Base-by-base conservation (phyloP, 2,888 invertebrate genomes). In the Aphodius granarius region DNA sequence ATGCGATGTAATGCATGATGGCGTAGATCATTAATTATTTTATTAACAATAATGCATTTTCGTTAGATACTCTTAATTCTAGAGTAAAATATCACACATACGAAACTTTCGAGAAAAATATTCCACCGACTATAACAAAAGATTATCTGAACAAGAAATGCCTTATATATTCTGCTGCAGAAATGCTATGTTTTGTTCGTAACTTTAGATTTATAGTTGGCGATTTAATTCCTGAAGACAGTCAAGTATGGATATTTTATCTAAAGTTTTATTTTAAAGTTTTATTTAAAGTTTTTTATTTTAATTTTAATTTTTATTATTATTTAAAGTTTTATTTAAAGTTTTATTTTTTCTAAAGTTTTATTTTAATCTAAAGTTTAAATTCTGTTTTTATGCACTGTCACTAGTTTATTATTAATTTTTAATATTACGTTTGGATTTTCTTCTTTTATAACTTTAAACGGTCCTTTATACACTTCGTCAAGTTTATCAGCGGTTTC, bases 1-100 rank as follows among this genome's bases (percentile, higher is more conserved):
- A 43, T 80, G 79, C 75, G 83, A 84, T 71, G 73, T 83, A 16
- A 80, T 83, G 81, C 83, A 84, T 68, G 82, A 83, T 81, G 79
- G 76, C 79, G 18, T 73, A 76, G 22, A 79, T 82, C n/a, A 79
- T 81, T 6, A 19, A 78, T 18, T 63, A 77, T 68, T 78, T 78
- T 19, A 75, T 82, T 63, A 43, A 19, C 9, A 65, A 18, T 2
- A 18, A 20, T 4, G 75, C 74, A 74, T 79, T 80, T 70, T 74
- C 76, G 2, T 66, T 79, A 20, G 76, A 81, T 18, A 63, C 22
- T 3, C 70, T 81, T 65, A 81, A 81, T 75, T 63, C 75, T n/a
- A 77, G 77, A 76, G 73, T 79, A 16, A 76, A 76, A 70, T 79
- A 78, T 76, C 78, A 77, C 70, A 73, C 75, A 73, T 78, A 77